Evolutionary conservation across 2,113 vertebrate genomes (phyloP).

Genomic region (Orycteropus afer): DNA sequence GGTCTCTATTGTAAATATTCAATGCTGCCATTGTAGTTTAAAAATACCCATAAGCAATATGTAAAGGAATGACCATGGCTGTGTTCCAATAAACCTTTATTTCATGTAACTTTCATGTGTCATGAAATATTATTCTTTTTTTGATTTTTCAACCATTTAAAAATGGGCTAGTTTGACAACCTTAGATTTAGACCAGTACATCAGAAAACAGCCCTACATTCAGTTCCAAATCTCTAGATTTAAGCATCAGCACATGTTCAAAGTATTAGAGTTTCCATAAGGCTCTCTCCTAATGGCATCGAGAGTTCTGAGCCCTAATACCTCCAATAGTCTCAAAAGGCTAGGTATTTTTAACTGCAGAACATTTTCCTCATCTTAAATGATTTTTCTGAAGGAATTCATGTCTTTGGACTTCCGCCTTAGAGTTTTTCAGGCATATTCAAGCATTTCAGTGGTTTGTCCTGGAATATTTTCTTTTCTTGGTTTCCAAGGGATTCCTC

Average conservation of each 20-base stretch:
- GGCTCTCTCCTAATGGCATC: neutral
- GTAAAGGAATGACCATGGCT: neutral
- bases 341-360: neutral
- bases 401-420: neutral
- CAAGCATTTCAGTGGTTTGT: neutral
- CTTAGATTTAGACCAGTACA: neutral
- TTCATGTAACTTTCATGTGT: neutral
- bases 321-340: neutral
- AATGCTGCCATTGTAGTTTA: neutral
- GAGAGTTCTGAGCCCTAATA: neutral
- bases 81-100: neutral
- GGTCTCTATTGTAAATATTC: neutral
- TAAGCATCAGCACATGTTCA: neutral
- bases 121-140: neutral
- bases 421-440: neutral
- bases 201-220: neutral
- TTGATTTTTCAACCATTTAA: neutral
- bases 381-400: neutral
- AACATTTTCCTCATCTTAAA: neutral
- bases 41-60: neutral
- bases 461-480: neutral
- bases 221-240: neutral
- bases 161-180: neutral
- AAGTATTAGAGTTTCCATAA: neutral
- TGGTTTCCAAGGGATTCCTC: neutral